phyloP scores from a whole-genome alignment of 2,888 invertebrate genomes.

The Nemotelus pantherinus region DNA sequence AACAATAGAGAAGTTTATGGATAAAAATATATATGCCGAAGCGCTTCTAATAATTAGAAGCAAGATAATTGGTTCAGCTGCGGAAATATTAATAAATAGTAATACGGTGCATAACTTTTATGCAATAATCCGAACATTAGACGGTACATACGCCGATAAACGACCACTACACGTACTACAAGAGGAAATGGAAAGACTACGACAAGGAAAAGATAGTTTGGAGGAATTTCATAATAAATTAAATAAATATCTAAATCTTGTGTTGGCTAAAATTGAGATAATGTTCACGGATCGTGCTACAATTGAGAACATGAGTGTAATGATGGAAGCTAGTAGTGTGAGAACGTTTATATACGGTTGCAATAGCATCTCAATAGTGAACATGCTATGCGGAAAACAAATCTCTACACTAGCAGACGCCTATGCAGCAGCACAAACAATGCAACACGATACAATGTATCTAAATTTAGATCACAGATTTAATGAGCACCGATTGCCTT shows the following conservation, averaged over 20 bases:
- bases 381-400: neutral
- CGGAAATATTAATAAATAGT: neutral
- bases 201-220: neutral
- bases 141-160: constrained; percentile 1
- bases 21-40: neutral
- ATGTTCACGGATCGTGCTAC: neutral
- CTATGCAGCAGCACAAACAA: neutral
- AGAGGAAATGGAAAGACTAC: neutral
- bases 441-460: neutral
- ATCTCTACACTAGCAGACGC: neutral
- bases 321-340: neutral
- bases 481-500: neutral
- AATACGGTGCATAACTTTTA: neutral
- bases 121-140: neutral
- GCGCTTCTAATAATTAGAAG: neutral
- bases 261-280: neutral
- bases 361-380: neutral
- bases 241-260: neutral
- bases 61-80: neutral
- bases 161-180: neutral
- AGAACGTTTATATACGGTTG: neutral
- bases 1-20: neutral
- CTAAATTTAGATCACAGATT: no score
- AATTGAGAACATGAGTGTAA: neutral
- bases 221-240: constrained; percentile 1